These are phyloP conservation scores for Corythornis vintsioides DNA, from an alignment of 2,113 vertebrate genomes.

Conservation along the genomic window DNA sequence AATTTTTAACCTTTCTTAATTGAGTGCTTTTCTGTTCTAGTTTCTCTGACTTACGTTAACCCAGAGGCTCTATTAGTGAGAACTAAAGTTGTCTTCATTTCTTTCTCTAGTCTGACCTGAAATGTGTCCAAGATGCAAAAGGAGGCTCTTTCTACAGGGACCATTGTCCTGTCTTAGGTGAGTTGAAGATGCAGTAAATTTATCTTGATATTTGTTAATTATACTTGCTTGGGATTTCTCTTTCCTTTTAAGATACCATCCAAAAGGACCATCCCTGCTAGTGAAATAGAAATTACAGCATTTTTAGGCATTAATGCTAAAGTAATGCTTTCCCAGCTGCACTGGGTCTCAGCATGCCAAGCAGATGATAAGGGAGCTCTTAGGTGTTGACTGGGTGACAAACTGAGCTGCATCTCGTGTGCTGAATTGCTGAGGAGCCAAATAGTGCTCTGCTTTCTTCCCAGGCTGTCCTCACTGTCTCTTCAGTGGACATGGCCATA, in stretches of 20 bases:
- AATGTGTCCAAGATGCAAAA: constrained; percentile 99
- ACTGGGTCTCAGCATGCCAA: neutral
- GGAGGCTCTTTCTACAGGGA: constrained; percentile 99
- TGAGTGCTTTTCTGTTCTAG: neutral
- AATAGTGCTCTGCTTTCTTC: neutral
- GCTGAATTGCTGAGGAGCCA: neutral
- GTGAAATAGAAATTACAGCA: neutral
- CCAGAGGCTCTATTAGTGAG: neutral
- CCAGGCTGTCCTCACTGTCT: neutral
- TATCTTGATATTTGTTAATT: neutral
- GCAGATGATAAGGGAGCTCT: neutral
- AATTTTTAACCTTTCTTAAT: neutral
- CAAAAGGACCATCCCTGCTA: neutral
- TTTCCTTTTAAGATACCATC: neutral
- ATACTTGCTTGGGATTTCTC: neutral
- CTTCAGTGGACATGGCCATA: neutral
- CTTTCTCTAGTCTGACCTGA: constrained; percentile 89
- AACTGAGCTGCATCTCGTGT: neutral
- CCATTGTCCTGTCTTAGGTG: constrained; percentile 97
- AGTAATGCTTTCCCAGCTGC: neutral
- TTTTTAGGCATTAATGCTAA: neutral
- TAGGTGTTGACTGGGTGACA: neutral
- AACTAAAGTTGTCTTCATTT: constrained; percentile 36
- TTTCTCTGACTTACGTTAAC: neutral
- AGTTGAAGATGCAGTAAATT: constrained; percentile 68